Evolutionary conservation across 2,888 invertebrate genomes (phyloP), one percentile per base, ranked within the genome.

Genomic region (Pomacea canaliculata): DNA sequence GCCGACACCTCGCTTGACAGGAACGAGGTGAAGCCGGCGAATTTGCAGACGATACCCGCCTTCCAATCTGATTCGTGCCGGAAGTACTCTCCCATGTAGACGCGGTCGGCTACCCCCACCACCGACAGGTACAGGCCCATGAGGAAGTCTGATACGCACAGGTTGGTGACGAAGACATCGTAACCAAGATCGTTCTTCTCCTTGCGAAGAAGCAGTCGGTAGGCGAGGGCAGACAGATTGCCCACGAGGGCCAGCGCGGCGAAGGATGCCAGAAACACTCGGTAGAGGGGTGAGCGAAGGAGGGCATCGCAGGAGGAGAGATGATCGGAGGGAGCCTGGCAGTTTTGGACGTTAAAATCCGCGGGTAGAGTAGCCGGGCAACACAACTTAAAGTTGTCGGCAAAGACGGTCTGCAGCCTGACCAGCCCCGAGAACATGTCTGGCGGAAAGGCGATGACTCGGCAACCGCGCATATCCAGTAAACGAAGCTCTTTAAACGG

Each of bases 51-150:
- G 4, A 19, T 13, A 19, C 76, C 77, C 8, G 19, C 56, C 16
- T 70, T 76, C 79, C 77, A 79, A 12, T 73, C 62, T 9, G 27
- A 10, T 19, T 79, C 78, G 1, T 60, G 27, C 12, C 59, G 5
- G 13, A 76, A 59, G n/a, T 76, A 76, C 12, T 18, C 19, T 19
- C 59, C 74, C 7, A 74, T 62, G 71, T 76, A 79, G 19, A 62
- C 59, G 51, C 23, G 56, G 49, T 79, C 78, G 13, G 78, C 76
- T 0, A 59, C 18, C 8, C 78, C 78, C 7, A 79, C 71, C 13
- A 76, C 73, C 19, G 68, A 71, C 68, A 79, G 48, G 60, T 79
- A 79, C 12, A 79, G 51, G 0, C 78, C 78, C 78, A 79, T 79
- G 51, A 79, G 60, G 13, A 79, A 68, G 46, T 79, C 78, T 1